phyloP scores from a whole-genome alignment of 1,140 invertebrate genomes.

The Geopemphigus sp. region DNA sequence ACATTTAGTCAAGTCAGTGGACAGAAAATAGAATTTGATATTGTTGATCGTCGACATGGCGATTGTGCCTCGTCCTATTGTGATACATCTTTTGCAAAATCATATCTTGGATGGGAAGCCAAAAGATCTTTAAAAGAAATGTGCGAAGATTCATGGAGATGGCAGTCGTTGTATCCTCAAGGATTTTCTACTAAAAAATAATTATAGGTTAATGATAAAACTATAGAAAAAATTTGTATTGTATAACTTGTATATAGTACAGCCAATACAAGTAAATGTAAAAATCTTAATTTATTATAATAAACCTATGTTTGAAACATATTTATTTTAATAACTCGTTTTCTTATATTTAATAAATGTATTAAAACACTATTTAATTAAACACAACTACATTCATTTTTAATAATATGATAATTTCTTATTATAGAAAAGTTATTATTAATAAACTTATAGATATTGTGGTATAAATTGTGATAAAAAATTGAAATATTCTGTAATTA shows the following conservation, averaged over 20 bases:
- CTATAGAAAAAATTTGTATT: neutral
- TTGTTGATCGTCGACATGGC: conserved; percentile 73
- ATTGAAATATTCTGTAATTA: too few relatives aligned
- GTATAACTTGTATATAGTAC: conserved; percentile 4
- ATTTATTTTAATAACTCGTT: neutral
- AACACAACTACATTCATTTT: too few relatives aligned
- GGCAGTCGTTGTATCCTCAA: conserved; percentile 84
- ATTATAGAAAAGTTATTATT: too few relatives aligned
- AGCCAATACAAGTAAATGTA: neutral
- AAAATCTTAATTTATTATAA: neutral
- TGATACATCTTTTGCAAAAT: conserved; percentile 72
- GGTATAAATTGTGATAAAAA: too few relatives aligned
- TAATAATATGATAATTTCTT: too few relatives aligned
- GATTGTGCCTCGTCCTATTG: conserved; percentile 89
- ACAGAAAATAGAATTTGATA: conserved; percentile 71
- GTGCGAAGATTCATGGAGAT: conserved; percentile 91
- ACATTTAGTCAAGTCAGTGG: conserved; percentile 81
- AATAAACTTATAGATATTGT: too few relatives aligned
- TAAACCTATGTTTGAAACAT: neutral
- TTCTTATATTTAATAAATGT: too few relatives aligned
- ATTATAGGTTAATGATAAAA: neutral
- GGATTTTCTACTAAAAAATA: conserved; percentile 61
- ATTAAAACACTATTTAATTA: too few relatives aligned
- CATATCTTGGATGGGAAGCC: conserved; percentile 81
- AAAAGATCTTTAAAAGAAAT: conserved; percentile 76